A percentile compares a stretch with the other conserved stretches of the same genome.
These are phyloP conservation scores for Sitodiplosis mosellana DNA, from an alignment of 1,140 invertebrate genomes.

Conservation along the genomic window DNA sequence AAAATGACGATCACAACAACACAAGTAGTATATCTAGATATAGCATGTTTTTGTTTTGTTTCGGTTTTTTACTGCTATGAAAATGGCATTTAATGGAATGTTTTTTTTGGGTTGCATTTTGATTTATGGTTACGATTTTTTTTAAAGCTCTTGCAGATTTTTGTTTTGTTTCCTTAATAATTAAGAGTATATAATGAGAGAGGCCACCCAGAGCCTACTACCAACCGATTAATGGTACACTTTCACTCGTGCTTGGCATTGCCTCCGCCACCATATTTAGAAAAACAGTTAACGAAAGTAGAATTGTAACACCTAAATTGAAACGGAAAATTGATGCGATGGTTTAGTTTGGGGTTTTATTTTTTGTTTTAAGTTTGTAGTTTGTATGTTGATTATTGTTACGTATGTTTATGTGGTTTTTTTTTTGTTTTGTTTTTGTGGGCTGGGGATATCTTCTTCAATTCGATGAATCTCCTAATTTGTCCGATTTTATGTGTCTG, in stretches of 20 bases:
- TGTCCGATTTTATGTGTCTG: neutral
- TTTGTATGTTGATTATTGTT: neutral
- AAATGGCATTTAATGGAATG: too few relatives aligned
- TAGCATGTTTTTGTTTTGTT: too few relatives aligned
- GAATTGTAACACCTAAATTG: slow-evolving; percentile 97
- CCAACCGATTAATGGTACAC: slow-evolving; percentile 65
- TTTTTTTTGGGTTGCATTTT: too few relatives aligned
- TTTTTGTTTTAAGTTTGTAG: neutral
- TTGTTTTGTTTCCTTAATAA: too few relatives aligned
- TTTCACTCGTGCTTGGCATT: slow-evolving; percentile 86
- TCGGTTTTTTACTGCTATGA: too few relatives aligned
- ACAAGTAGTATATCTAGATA: too few relatives aligned
- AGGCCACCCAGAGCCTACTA: too few relatives aligned
- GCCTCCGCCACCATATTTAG: slow-evolving; percentile 90
- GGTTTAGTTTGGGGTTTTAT: too few relatives aligned
- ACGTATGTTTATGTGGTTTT: neutral
- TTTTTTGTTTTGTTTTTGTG: neutral
- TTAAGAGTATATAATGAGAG: too few relatives aligned
- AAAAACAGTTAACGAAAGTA: slow-evolving; percentile 99
- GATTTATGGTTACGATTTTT: too few relatives aligned
- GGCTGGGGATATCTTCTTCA: neutral
- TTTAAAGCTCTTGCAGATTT: too few relatives aligned
- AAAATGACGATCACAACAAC: too few relatives aligned
- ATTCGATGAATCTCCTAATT: neutral
- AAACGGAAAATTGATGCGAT: slow-evolving; percentile 8